Evolutionary conservation across 1,140 invertebrate species (phyloP).

Genomic region (Metaphire vulgaris): DNA sequence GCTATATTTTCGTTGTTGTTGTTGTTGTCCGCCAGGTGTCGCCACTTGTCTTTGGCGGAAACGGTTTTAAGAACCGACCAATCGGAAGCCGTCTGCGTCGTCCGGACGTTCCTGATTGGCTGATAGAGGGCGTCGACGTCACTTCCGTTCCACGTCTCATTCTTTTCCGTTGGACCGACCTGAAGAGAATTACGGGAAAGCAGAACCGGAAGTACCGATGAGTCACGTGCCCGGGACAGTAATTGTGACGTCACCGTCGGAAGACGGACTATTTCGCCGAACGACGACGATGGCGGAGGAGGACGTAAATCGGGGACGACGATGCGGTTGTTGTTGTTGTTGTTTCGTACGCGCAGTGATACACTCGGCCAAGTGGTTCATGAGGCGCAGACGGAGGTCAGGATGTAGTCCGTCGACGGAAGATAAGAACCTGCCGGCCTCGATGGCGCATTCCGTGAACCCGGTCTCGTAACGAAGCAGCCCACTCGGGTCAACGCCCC

Average conservation of each 20-base stretch:
- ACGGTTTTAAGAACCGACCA: too few species aligned
- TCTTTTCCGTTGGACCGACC: too few species aligned
- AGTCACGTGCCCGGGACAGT: too few species aligned
- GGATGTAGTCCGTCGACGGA: slow-evolving; percentile 72
- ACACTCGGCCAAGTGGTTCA: slow-evolving; percentile 31
- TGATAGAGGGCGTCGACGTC: too few species aligned
- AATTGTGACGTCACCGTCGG: too few species aligned
- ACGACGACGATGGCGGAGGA: too few species aligned
- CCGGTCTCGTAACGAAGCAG: slow-evolving; percentile 65
- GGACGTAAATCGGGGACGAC: neutral
- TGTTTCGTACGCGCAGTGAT: neutral
- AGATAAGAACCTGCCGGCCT: slow-evolving; percentile 74
- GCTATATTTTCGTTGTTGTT: neutral
- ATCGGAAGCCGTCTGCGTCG: neutral
- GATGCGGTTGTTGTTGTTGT: neutral
- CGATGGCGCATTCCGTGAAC: slow-evolving; percentile 76
- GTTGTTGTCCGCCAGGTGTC: neutral
- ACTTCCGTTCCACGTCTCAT: too few species aligned
- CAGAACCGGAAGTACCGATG: too few species aligned
- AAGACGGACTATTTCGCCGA: too few species aligned
- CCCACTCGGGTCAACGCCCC: slow-evolving; percentile 6
- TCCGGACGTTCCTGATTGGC: too few species aligned
- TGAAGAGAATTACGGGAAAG: too few species aligned
- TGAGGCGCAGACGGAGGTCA: slow-evolving; percentile 32
- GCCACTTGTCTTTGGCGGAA: neutral